phyloP scores from a whole-genome alignment of 2,888 invertebrate genomes.

The Agonopterix alstromeriana region DNA sequence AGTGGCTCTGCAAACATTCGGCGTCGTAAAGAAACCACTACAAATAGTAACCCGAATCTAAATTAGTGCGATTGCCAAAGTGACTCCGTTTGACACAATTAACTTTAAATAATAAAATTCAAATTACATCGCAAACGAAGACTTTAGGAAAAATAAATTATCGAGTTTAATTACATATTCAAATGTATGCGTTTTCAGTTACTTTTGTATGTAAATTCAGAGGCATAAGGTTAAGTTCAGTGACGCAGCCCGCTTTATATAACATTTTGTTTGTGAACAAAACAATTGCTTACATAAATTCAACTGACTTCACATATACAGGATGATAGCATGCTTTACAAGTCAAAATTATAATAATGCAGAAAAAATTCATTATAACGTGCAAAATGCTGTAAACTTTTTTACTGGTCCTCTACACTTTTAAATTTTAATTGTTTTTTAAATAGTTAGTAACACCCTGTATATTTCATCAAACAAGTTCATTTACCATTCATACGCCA shows the following conservation, averaged over 20 bases:
- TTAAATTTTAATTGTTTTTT: no score
- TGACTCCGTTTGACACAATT: slow-evolving; percentile 4
- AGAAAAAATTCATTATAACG: no score
- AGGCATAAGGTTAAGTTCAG: slow-evolving; percentile 70
- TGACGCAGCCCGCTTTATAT: slow-evolving; percentile 52
- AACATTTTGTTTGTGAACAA: slow-evolving; percentile 30
- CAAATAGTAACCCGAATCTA: slow-evolving; percentile 14
- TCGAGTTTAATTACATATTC: slow-evolving; percentile 51
- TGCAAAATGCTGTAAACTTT: no score
- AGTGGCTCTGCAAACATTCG: not conserved
- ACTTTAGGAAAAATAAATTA: slow-evolving; percentile 32
- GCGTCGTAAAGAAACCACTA: slow-evolving; percentile 1
- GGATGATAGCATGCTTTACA: no score
- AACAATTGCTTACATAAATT: slow-evolving; percentile 15
- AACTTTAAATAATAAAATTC: slow-evolving; percentile 28
- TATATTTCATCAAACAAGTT: no score
- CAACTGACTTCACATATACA: not conserved
- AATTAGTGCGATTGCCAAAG: slow-evolving; percentile 9
- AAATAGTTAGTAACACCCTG: no score
- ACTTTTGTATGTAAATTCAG: slow-evolving; percentile 70
- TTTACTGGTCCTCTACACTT: no score
- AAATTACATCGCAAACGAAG: slow-evolving; percentile 33
- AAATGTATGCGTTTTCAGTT: slow-evolving; percentile 65
- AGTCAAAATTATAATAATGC: no score
- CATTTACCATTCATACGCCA: no score